Evolutionary conservation across 2,113 vertebrate genomes (phyloP).

Genomic region (Nyctereutes procyonoides): DNA sequence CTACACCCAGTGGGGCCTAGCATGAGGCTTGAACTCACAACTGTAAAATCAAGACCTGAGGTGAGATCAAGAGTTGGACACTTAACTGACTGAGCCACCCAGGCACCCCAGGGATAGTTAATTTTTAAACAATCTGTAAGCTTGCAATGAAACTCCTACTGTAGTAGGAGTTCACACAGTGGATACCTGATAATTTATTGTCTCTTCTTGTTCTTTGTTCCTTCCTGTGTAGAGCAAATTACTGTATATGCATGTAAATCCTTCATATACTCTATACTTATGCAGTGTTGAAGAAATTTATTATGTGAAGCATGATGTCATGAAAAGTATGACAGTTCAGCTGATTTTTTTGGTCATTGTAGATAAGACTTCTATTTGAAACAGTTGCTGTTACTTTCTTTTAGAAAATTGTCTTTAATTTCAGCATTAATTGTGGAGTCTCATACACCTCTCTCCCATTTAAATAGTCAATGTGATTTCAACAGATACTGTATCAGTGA

Average conservation of each 20-base stretch:
- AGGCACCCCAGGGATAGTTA: neutral
- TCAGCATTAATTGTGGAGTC: neutral
- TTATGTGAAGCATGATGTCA: neutral
- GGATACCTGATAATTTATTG: neutral
- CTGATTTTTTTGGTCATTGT: neutral
- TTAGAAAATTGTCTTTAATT: constrained; percentile 30
- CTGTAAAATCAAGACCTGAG: neutral
- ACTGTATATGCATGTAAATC: neutral
- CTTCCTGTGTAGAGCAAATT: neutral
- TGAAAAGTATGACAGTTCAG: neutral
- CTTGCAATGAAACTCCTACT: neutral
- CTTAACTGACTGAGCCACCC: neutral
- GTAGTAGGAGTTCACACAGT: neutral
- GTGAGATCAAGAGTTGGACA: neutral
- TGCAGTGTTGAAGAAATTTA: neutral
- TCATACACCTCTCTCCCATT: neutral
- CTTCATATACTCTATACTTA: neutral
- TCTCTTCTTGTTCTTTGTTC: neutral
- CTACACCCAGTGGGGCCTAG: neutral
- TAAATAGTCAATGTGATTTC: constrained; percentile 1
- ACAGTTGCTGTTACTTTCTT: neutral
- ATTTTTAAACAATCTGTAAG: neutral
- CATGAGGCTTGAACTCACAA: neutral
- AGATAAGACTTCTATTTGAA: constrained; percentile 27
- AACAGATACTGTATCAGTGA: neutral